phyloP scores from a whole-genome alignment of 2,113 vertebrate genomes.

The Microtus pennsylvanicus region DNA sequence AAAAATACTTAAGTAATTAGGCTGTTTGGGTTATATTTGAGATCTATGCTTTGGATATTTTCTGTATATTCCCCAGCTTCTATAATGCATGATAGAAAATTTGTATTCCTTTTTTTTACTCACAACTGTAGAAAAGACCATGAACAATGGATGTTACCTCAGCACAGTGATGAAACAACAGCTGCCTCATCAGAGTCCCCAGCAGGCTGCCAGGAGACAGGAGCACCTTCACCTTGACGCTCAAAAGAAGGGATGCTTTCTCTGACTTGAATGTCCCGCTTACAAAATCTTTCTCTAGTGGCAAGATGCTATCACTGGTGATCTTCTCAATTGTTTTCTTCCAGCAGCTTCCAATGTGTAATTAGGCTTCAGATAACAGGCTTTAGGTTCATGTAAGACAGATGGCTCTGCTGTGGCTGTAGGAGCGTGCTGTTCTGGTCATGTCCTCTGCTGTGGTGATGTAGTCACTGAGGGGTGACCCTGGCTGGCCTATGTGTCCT shows the following conservation, averaged over 20 bases:
- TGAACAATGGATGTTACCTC: not conserved
- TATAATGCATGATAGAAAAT: not conserved
- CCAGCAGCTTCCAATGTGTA: slow-evolving; percentile 55
- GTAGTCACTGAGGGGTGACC: not conserved
- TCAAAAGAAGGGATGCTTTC: not conserved
- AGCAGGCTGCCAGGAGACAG: not conserved
- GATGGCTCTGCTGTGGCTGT: not conserved
- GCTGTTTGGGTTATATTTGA: not conserved
- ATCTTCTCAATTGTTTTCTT: slow-evolving; percentile 58
- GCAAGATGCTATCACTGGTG: not conserved
- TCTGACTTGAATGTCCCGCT: not conserved
- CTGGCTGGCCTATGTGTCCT: not conserved
- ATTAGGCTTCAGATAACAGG: slow-evolving; percentile 45
- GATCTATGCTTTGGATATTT: not conserved
- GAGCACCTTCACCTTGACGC: not conserved
- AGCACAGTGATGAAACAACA: not conserved
- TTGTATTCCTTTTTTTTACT: not conserved
- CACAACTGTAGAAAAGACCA: not conserved
- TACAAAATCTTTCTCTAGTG: slow-evolving; percentile 33
- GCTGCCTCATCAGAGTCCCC: not conserved
- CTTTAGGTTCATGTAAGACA: slow-evolving; percentile 62
- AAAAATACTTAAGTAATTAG: not conserved
- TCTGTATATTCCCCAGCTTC: not conserved
- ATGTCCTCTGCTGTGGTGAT: not conserved
- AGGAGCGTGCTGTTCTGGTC: not conserved